Base-by-base conservation (phyloP, 2,888 invertebrate species). In the Stenchaetothrips biformis region DNA sequence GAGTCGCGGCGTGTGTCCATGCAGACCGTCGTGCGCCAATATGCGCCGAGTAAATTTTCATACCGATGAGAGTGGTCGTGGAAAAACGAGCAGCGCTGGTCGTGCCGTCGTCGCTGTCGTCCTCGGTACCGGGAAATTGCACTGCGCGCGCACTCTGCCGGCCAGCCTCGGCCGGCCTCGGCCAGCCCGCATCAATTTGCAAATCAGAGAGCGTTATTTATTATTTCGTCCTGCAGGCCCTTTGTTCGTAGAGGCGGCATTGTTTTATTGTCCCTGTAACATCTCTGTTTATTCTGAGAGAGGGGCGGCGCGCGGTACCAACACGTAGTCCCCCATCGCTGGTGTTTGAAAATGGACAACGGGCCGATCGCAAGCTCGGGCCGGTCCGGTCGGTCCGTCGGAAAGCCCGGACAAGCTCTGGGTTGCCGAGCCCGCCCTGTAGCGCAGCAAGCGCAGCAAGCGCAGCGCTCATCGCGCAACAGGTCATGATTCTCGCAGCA, bases 251-350 rank as follows among this genome's bases (percentile, higher is more conserved):
- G 11, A 67, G 67, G 21, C 11, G 25, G 67, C 67, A 21, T 74
- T 74, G 67, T 74, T 74, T 25, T 74, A 74, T 74, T 74, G 67
- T 74, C 21, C 25, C n/a, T 67, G 67, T 74, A 74, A 74, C 67
- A 74, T 74, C 67, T 74, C 67, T 74, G 21, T 74, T 13, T 16
- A 18, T 59, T 59, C 59, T 18, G 59, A 74, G 67, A 53, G 16
- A 74, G 67, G 59, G 59, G 18, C 59, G 53, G 53, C 13, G 59
- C 59, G 59, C 59, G 18, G 37, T 37, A 37, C 59, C 67, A 74
- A 74, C 67, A 74, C 67, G 21, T 74, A 25, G 25, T 74, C 25
- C 25, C 11, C 67, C 53, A 4, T 7, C 16, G 53, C 16, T 3
- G 21, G 21, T n/a, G 67, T 25, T 74, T 74, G 67, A n/a, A 74